These are phyloP conservation scores for Pasiphila rectangulata DNA, from an alignment of 2,888 invertebrate species.

Conservation along the genomic window DNA sequence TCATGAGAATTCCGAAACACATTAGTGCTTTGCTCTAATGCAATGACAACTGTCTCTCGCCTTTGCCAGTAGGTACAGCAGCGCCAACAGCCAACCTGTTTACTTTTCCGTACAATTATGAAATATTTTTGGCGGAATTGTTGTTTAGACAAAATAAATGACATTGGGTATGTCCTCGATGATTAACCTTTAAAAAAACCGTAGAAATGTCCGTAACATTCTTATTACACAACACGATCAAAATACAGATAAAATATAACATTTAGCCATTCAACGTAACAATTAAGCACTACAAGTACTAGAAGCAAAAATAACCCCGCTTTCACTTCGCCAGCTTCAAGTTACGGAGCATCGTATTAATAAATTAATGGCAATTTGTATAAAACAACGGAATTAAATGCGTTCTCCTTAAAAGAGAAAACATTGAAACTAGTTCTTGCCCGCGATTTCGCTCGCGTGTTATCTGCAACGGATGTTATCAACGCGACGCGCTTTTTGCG, in stretches of 20 bases:
- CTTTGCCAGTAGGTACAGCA: too few relatives aligned
- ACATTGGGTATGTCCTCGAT: too few relatives aligned
- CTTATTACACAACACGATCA: background rate
- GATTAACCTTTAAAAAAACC: too few relatives aligned
- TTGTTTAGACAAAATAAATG: too few relatives aligned
- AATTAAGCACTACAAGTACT: constrained; percentile 5
- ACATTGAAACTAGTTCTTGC: constrained; percentile 8
- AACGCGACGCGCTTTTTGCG: background rate
- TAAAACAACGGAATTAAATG: constrained; percentile 8
- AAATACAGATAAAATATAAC: background rate
- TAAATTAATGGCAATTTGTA: background rate
- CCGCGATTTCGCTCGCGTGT: constrained; percentile 8
- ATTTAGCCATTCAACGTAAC: background rate
- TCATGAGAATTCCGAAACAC: too few relatives aligned
- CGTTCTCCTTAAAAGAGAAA: constrained; percentile 10
- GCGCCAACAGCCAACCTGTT: too few relatives aligned
- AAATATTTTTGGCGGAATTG: too few relatives aligned
- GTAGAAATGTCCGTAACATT: too few relatives aligned
- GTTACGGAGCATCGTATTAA: background rate
- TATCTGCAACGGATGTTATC: constrained; percentile 6
- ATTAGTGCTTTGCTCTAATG: too few relatives aligned
- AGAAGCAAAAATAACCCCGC: constrained; percentile 3
- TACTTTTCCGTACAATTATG: too few relatives aligned
- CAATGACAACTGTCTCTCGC: too few relatives aligned
- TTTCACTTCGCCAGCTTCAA: constrained; percentile 14